A percentile compares a stretch with the other conserved stretches of the same genome.
Conservation (phyloP, 2,888 invertebrate species). For the Pyrrhosoma nymphula region DNA sequence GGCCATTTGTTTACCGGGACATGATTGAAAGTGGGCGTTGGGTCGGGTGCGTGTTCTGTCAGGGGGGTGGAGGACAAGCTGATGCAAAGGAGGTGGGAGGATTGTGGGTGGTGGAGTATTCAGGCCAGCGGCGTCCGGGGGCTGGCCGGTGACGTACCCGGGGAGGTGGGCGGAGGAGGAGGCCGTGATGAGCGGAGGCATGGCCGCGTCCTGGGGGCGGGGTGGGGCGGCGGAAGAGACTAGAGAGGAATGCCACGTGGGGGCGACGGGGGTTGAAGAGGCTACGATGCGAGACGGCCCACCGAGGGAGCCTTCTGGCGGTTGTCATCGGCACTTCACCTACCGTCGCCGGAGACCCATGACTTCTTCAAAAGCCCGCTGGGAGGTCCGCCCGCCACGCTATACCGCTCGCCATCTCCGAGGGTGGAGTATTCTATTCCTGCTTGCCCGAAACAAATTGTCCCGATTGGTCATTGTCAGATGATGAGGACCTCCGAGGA, state of each 20-base stretch:
- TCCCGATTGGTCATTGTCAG: conserved; percentile 31
- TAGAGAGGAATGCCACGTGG: background rate
- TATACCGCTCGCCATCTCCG: background rate
- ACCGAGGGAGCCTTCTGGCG: background rate
- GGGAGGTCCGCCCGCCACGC: background rate
- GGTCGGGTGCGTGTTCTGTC: too few species aligned
- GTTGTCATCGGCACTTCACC: background rate
- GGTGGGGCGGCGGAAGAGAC: background rate
- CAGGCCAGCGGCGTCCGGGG: background rate
- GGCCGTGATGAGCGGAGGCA: background rate
- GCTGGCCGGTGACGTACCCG: background rate
- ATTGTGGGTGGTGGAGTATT: background rate
- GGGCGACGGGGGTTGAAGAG: background rate
- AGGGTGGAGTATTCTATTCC: conserved; percentile 14
- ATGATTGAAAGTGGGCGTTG: background rate
- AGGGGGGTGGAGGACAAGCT: background rate
- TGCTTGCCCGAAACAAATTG: background rate
- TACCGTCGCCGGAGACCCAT: background rate
- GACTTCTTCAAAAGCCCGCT: background rate
- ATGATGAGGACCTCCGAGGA: conserved; percentile 31
- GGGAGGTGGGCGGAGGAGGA: background rate
- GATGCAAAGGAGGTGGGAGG: background rate
- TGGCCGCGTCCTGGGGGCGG: background rate
- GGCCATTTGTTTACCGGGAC: background rate
- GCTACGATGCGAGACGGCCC: background rate